Evolutionary conservation across 2,888 invertebrate species (phyloP).

Genomic region (Peribatodes rhomboidaria): DNA sequence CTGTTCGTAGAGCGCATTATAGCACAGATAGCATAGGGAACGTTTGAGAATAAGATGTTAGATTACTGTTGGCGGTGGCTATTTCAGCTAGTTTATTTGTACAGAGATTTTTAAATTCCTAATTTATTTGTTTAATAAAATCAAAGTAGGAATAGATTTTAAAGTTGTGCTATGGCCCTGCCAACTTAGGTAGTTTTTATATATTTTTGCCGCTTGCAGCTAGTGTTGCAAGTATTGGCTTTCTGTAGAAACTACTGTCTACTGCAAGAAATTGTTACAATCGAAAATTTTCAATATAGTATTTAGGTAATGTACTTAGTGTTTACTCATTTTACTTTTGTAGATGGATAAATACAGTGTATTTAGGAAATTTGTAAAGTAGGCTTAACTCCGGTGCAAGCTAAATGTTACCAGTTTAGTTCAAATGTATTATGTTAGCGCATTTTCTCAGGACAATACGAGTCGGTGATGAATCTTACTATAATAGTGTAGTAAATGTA

Average conservation of each 20-base stretch:
- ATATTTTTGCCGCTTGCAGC: neutral
- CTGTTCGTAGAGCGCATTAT: neutral
- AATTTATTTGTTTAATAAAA: neutral
- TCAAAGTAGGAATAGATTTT: neutral
- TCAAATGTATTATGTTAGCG: conserved; percentile 55
- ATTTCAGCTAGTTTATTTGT: neutral
- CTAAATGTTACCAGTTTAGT: conserved; percentile 37
- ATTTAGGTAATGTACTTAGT: conserved; percentile 35
- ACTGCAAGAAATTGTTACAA: neutral
- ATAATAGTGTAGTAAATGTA: conserved; percentile 69
- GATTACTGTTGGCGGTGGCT: neutral
- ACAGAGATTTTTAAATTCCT: neutral
- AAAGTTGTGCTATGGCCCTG: neutral
- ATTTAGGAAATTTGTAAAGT: conserved; percentile 34
- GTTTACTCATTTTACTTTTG: conserved; percentile 38
- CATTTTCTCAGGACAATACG: conserved; percentile 70
- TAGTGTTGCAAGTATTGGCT: neutral
- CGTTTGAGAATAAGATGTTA: neutral
- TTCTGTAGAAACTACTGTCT: too few species aligned
- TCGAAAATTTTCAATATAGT: neutral
- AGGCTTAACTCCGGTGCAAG: conserved; percentile 59
- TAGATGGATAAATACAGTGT: conserved; percentile 23
- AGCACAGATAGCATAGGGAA: neutral
- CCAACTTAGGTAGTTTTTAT: neutral
- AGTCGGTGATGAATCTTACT: conserved; percentile 71